These are phyloP conservation scores for Syngnathus scovelli DNA, from an alignment of 2,113 vertebrate genomes.

Conservation along the genomic window DNA sequence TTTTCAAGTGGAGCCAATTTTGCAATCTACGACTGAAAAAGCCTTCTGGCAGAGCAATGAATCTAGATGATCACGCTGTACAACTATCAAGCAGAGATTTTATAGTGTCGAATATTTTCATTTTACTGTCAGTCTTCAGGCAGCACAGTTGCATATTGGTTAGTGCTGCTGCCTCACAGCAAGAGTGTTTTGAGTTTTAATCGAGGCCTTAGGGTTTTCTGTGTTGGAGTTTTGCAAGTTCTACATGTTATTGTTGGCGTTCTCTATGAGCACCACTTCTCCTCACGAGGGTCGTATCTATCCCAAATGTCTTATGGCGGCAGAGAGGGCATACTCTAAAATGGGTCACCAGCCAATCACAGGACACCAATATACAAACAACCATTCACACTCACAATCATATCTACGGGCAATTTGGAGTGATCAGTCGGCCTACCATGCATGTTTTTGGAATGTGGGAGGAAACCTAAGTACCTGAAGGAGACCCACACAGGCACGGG, in stretches of 20 bases:
- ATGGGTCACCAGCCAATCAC: too few species aligned
- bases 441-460: too few species aligned
- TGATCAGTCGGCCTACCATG: too few species aligned
- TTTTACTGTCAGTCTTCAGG: constrained; percentile 3
- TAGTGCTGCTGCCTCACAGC: background rate
- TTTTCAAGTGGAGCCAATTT: constrained; percentile 5
- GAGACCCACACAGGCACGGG: too few species aligned
- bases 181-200: background rate
- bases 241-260: background rate
- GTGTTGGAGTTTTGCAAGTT: background rate
- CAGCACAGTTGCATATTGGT: background rate
- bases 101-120: background rate
- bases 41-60: background rate
- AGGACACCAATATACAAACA: too few species aligned
- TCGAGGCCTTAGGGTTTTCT: background rate
- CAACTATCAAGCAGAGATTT: background rate
- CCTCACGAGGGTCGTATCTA: too few species aligned
- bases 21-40: background rate
- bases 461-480: too few species aligned
- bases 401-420: too few species aligned
- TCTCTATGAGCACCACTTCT: too few species aligned
- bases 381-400: too few species aligned
- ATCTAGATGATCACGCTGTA: background rate
- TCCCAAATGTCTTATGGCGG: too few species aligned
- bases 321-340: too few species aligned